phyloP scores from a whole-genome alignment of 2,888 invertebrate genomes.

The Leucozona laternaria region DNA sequence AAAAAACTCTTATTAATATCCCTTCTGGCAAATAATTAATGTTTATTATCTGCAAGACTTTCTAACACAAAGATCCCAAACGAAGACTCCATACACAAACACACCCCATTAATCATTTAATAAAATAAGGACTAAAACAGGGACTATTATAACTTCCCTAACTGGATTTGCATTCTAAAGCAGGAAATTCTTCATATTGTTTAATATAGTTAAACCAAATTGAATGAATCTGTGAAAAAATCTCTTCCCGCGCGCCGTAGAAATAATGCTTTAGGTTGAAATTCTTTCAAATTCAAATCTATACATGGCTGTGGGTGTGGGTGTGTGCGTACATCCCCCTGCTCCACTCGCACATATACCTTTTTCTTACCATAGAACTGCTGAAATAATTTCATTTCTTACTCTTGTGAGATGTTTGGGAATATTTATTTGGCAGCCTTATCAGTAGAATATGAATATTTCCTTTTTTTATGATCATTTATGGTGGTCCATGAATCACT shows the following conservation, averaged over 20 bases:
- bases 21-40: slow-evolving; percentile 8
- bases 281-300: slow-evolving; percentile 17
- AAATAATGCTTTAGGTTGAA: not conserved
- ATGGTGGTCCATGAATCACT: slow-evolving; percentile 71
- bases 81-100: not conserved
- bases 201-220: slow-evolving; percentile 58
- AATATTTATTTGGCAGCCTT: slow-evolving; percentile 74
- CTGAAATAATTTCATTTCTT: slow-evolving; percentile 69
- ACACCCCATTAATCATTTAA: slow-evolving; percentile 63
- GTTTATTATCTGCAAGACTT: not conserved
- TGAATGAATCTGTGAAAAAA: slow-evolving; percentile 62
- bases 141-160: not conserved
- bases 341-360: no score
- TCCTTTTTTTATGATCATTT: slow-evolving; percentile 74
- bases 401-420: slow-evolving; percentile 38
- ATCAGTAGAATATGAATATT: slow-evolving; percentile 76
- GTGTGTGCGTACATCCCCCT: not conserved
- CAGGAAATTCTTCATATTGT: slow-evolving; percentile 67
- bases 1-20: slow-evolving; percentile 11
- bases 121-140: slow-evolving; percentile 23
- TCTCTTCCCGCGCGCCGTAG: not conserved
- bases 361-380: not conserved
- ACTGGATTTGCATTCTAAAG: slow-evolving; percentile 66
- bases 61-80: not conserved
- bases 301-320: not conserved